Evolutionary conservation across 2,113 vertebrate species (phyloP).

Genomic region (Phalacrocorax aristotelis): DNA sequence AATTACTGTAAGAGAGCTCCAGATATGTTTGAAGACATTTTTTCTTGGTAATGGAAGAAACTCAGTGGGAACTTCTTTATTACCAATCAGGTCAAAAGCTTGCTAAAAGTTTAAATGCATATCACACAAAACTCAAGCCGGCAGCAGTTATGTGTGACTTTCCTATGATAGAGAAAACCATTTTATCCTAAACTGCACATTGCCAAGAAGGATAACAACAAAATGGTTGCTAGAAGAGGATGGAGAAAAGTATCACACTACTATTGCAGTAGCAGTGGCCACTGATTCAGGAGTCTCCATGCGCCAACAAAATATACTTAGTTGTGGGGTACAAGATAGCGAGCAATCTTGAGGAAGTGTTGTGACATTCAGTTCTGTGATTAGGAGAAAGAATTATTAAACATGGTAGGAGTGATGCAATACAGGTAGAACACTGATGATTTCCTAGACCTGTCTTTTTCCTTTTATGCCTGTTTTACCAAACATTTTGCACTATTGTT

Average conservation of each 20-base stretch:
- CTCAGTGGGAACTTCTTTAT: background rate
- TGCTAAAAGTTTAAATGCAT: background rate
- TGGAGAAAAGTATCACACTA: background rate
- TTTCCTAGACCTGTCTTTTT: background rate
- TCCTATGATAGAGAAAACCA: background rate
- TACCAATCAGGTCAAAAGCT: background rate
- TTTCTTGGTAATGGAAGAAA: background rate
- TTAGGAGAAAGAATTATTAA: background rate
- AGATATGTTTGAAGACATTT: background rate
- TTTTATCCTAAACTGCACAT: background rate
- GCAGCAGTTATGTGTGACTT: background rate
- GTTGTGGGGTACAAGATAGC: background rate
- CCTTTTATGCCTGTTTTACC: background rate
- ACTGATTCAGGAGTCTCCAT: background rate
- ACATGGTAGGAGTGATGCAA: background rate
- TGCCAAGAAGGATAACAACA: background rate
- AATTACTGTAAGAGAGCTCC: background rate
- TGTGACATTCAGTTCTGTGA: background rate
- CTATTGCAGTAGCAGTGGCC: background rate
- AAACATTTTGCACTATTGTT: background rate
- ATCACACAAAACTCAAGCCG: background rate
- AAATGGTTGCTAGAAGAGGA: background rate
- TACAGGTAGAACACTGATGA: background rate
- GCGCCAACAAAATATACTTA: background rate
- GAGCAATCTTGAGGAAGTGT: background rate